Base-by-base conservation (phyloP, 2,113 vertebrate species). In the Bubo scandiacus region DNA sequence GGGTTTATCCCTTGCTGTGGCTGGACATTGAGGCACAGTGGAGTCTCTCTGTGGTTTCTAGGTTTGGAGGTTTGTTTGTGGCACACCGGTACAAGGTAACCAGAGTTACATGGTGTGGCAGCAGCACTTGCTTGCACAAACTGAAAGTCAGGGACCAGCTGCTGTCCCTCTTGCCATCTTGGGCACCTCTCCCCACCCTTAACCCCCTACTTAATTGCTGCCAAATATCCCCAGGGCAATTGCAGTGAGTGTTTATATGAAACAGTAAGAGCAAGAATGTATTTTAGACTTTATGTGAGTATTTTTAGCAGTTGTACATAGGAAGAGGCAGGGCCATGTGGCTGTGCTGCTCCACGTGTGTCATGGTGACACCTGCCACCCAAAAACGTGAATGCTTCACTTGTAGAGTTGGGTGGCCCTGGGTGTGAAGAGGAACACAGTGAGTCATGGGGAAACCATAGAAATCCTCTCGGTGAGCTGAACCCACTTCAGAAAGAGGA, bases 1-100 rank as follows among this genome's bases (percentile, higher is more conserved):
- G 1, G 27, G 42, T 67, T n/a, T 23, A 4, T 47, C 17, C 61
- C 26, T 74, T 1, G 1, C 42, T 2, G 0, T 0, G 2, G 36
- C 12, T 1, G 2, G 34, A 10, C 9, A 1, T 1, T 40, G 68
- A 42, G 65, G 8, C 55, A 6, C 3, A 1, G n/a, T 26, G 13
- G 45, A 17, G 11, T 25, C 40, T 47, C 20, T 52, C 34, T 2
- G 3, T 12, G 49, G 10, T 51, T 45, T 87, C 42, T 68, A 30
- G 21, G 23, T 67, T 49, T 27, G 59, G 55, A 71, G 45, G 23
- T 55, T 73, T 49, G 16, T 65, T 78, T 38, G 63, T 43, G 45
- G 29, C 57, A 9, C 38, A 9, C 26, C 0, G 8, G 14, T 18
- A 30, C 18, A 3, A 65, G 63, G 67, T 32, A 61, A 14, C 42